These are phyloP conservation scores for Henicopernis longicauda DNA, from an alignment of 2,113 vertebrate species.

Conservation along the genomic window DNA sequence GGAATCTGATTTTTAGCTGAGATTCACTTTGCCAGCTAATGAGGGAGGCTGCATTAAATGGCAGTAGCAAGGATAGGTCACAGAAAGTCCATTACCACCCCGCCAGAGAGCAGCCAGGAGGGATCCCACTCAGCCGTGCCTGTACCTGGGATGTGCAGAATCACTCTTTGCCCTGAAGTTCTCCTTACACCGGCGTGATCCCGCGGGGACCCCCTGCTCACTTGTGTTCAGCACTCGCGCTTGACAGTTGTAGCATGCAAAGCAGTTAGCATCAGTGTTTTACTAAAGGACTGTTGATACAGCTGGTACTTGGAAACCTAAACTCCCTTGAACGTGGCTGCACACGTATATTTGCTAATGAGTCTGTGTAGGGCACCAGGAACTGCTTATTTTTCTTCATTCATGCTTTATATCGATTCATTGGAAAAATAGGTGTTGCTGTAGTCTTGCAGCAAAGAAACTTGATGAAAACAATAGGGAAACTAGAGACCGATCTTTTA, in stretches of 20 bases:
- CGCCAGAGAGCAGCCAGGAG: background rate
- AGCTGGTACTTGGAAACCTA: background rate
- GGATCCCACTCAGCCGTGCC: background rate
- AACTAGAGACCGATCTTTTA: background rate
- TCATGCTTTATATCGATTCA: background rate
- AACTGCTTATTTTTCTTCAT: background rate
- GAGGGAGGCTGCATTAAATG: background rate
- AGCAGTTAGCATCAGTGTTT: background rate
- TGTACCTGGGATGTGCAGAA: fast-evolving
- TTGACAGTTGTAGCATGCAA: background rate
- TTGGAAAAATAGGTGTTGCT: background rate
- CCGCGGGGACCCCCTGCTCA: fast-evolving
- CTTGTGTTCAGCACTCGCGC: fast-evolving
- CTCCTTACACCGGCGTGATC: fast-evolving
- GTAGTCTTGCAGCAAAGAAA: background rate
- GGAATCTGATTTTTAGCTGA: background rate
- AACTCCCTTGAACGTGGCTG: background rate
- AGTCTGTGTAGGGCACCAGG: background rate
- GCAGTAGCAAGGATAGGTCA: background rate
- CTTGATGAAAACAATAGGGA: background rate
- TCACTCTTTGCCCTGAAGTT: background rate
- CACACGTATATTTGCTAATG: background rate
- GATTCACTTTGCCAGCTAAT: background rate
- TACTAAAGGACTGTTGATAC: background rate
- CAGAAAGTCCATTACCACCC: fast-evolving